Conservation (phyloP, 2,888 invertebrate species). For the Heliconius charithonia region DNA sequence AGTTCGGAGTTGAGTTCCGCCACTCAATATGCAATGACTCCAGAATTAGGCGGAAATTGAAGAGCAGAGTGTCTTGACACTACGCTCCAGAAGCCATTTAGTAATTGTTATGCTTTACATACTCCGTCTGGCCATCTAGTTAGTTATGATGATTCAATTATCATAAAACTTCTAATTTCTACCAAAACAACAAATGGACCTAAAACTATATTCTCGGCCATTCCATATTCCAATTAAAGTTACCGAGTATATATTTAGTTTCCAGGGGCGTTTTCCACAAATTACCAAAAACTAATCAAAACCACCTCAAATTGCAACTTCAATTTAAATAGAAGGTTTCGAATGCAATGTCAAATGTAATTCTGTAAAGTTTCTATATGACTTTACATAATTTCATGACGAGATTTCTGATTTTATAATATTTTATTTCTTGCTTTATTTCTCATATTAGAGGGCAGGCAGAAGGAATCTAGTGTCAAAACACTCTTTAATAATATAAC, state of each 20-base stretch:
- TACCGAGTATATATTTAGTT: conserved; percentile 20
- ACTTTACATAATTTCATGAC: background rate
- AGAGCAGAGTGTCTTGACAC: no score
- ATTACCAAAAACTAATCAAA: conserved; percentile 18
- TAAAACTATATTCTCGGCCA: background rate
- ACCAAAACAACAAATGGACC: background rate
- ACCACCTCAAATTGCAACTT: background rate
- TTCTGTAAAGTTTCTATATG: background rate
- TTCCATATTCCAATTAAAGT: conserved; percentile 29
- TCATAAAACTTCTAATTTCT: background rate
- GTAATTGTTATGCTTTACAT: background rate
- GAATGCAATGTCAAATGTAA: background rate
- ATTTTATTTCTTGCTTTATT: background rate
- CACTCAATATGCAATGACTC: no score
- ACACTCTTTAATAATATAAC: no score
- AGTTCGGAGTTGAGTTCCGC: no score
- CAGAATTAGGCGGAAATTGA: no score
- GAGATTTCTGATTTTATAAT: background rate
- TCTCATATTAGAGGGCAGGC: background rate
- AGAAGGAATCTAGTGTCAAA: background rate
- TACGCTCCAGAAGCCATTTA: background rate
- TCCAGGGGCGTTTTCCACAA: conserved; percentile 1
- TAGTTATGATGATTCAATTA: background rate
- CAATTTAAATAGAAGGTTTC: background rate
- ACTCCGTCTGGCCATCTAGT: background rate